Conservation (phyloP, 2,888 invertebrate genomes). For the Drosophila mayaguana region DNA sequence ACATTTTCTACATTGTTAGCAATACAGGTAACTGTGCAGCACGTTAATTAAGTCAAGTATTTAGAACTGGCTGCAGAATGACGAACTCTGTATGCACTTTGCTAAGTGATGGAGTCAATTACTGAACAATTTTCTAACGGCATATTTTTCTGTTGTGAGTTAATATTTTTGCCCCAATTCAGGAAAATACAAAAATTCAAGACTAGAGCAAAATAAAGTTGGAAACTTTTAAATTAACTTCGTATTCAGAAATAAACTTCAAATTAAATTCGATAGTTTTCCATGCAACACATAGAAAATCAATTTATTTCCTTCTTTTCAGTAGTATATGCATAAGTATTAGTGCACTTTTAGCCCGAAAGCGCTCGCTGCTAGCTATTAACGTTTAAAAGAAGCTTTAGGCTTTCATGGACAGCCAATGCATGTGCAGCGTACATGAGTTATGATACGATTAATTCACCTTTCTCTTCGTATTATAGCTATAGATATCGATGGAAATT, state of each 20-base stretch:
- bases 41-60: slow-evolving; percentile 31
- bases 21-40: slow-evolving; percentile 23
- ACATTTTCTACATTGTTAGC: slow-evolving; percentile 21
- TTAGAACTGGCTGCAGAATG: neutral
- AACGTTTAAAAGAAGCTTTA: neutral
- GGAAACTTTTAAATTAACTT: neutral
- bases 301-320: neutral
- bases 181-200: too few relatives aligned
- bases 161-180: too few relatives aligned
- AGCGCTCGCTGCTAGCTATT: neutral
- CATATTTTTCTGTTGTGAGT: too few relatives aligned
- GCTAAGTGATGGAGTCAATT: neutral
- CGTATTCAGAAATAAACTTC: neutral
- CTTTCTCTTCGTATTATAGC: slow-evolving; percentile 13
- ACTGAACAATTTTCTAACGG: too few relatives aligned
- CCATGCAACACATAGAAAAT: neutral
- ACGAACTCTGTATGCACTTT: slow-evolving; percentile 19
- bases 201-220: neutral
- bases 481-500: slow-evolving; percentile 3
- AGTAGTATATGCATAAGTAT: neutral
- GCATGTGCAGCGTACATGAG: slow-evolving; percentile 13
- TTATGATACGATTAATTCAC: slow-evolving; percentile 10
- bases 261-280: neutral
- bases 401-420: neutral
- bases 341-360: neutral